A percentile compares a stretch with the other conserved stretches of the same genome.
Evolutionary conservation across 2,797 vertebrate species (phyloP).

Genomic region (Manis javanica): DNA sequence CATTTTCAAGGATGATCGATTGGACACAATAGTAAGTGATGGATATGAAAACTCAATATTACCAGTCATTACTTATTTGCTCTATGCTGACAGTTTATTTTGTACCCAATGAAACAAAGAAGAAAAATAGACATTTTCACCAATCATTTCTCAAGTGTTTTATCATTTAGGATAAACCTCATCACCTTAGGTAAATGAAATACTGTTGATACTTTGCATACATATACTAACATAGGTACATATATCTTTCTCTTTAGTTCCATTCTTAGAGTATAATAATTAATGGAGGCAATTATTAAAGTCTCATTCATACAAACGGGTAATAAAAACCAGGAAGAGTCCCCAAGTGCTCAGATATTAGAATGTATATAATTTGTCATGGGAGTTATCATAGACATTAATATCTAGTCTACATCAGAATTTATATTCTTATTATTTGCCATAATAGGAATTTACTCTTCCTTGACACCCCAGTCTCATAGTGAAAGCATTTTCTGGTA

Average conservation of each 20-base stretch:
- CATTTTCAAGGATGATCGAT: conserved; percentile 69
- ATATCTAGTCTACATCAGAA: conserved; percentile 47
- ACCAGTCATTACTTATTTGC: conserved; percentile 71
- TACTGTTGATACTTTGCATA: neutral
- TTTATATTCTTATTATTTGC: conserved; percentile 37
- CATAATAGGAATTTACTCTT: conserved; percentile 44
- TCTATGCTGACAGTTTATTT: conserved; percentile 72
- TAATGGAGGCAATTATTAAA: conserved; percentile 6
- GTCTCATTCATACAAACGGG: conserved; percentile 18
- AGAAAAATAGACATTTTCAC: conserved; percentile 65
- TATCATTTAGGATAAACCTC: conserved; percentile 44
- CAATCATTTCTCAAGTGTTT: conserved; percentile 64
- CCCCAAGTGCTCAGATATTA: conserved; percentile 56
- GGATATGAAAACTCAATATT: conserved; percentile 76
- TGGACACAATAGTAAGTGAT: conserved; percentile 36
- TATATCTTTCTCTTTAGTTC: neutral
- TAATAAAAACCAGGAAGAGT: conserved; percentile 37
- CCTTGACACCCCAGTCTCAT: conserved; percentile 59
- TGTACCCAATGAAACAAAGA: conserved; percentile 69
- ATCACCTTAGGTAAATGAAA: conserved; percentile 58
- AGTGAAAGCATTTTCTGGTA: conserved; percentile 51
- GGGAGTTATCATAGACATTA: conserved; percentile 45
- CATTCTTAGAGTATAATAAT: neutral
- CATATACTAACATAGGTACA: neutral
- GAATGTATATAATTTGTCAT: conserved; percentile 50